Conservation (phyloP, 2,888 invertebrate genomes). For the Leptinotarsa juncta region DNA sequence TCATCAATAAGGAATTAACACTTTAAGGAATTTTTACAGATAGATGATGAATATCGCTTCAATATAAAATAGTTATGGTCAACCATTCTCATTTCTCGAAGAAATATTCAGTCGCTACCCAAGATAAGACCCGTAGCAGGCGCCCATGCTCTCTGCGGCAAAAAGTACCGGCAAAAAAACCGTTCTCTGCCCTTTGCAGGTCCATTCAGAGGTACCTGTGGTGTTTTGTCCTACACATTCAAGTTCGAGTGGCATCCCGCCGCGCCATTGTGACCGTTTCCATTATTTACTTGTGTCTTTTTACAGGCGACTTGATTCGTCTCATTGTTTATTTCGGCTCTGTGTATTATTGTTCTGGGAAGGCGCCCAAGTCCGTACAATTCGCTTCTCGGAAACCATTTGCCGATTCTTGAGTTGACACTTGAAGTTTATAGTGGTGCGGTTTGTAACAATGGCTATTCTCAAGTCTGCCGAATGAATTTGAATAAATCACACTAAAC, state of each 20-base stretch:
- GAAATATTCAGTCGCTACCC: neutral
- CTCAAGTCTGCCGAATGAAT: neutral
- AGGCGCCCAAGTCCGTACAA: conserved; percentile 7
- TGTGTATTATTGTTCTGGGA: conserved; percentile 14
- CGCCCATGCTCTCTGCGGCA: neutral
- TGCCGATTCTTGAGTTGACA: conserved; percentile 17
- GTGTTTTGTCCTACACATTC: conserved; percentile 36
- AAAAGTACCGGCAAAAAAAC: conserved; percentile 1
- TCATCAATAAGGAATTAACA: too few species aligned
- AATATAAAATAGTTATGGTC: too few species aligned
- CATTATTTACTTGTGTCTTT: conserved; percentile 59
- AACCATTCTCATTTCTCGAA: neutral
- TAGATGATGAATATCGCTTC: too few species aligned
- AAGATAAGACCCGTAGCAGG: conserved; percentile 1
- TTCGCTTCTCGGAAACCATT: conserved; percentile 14
- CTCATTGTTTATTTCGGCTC: conserved; percentile 49
- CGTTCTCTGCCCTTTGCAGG: conserved; percentile 29
- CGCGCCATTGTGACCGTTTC: conserved; percentile 54
- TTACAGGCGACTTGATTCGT: conserved; percentile 56
- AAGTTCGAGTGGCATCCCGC: conserved; percentile 58
- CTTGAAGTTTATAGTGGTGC: conserved; percentile 16
- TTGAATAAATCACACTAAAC: neutral
- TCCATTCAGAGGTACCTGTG: conserved; percentile 38
- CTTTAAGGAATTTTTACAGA: too few species aligned
- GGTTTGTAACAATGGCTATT: conserved; percentile 17